Percentiles rank a stretch among this genome's conserved stretches.
Evolutionary conservation across 2,797 vertebrate genomes (phyloP).

Genomic region (Sebastes umbrosus): DNA sequence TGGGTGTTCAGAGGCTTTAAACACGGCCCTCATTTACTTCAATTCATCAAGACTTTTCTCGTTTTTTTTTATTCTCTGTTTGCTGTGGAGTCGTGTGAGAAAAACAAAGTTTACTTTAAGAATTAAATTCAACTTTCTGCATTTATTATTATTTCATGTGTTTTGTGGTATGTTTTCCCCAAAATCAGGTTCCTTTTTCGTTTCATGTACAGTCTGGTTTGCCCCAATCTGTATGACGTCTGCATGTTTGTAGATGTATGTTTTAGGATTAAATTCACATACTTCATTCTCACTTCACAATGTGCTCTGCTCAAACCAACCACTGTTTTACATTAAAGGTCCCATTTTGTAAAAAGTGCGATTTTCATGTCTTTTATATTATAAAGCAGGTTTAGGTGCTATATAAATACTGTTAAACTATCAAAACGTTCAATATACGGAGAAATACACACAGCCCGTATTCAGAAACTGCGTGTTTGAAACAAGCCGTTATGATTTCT

Average conservation of each 20-base stretch:
- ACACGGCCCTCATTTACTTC: background rate
- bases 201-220: too few species aligned
- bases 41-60: background rate
- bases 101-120: background rate
- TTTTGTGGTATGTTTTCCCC: background rate
- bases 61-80: background rate
- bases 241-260: background rate
- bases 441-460: too few species aligned
- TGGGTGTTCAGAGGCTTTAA: background rate
- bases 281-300: background rate
- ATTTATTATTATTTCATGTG: background rate
- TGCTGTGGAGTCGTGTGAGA: background rate
- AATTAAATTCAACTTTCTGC: background rate
- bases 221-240: background rate
- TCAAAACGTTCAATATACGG: too few species aligned
- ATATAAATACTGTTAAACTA: too few species aligned
- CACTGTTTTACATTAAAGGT: background rate
- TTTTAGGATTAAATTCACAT: background rate
- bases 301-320: background rate
- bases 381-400: too few species aligned
- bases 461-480: too few species aligned
- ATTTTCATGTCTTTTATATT: too few species aligned
- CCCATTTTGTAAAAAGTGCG: too few species aligned
- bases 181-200: background rate
- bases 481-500: too few species aligned